A percentile compares a stretch with the other conserved stretches of the same genome.
Conservation (phyloP, 2,113 vertebrate species). For the Casuarius casuarius region DNA sequence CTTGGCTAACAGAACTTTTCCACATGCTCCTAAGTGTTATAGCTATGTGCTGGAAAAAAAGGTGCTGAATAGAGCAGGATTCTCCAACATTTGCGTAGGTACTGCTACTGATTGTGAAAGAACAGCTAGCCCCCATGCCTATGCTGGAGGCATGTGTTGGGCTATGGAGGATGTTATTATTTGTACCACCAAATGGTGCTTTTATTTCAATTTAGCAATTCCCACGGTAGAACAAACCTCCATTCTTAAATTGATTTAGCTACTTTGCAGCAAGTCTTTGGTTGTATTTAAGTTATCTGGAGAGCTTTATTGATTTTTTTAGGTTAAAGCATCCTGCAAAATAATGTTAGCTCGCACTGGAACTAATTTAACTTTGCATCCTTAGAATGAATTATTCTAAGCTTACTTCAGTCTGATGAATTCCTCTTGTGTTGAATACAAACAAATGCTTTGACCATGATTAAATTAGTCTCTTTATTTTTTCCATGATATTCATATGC, state of each 20-base stretch:
- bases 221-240: not conserved
- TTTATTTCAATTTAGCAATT: not conserved
- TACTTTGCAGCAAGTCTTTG: not conserved
- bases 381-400: not conserved
- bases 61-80: not conserved
- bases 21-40: rapidly evolving
- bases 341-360: not conserved
- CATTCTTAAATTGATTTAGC: not conserved
- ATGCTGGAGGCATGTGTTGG: not conserved
- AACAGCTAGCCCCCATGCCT: not conserved
- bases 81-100: not conserved
- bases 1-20: not conserved
- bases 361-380: not conserved
- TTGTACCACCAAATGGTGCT: not conserved
- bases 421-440: not conserved
- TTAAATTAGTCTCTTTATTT: not conserved
- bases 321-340: not conserved
- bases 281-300: not conserved
- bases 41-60: rapidly evolving
- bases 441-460: not conserved
- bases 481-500: not conserved
- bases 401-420: not conserved
- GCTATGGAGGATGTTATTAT: rapidly evolving
- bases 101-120: not conserved
- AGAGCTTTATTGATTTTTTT: not conserved